Base-by-base conservation (phyloP, 2,888 invertebrate species). In the Altica lythri region DNA sequence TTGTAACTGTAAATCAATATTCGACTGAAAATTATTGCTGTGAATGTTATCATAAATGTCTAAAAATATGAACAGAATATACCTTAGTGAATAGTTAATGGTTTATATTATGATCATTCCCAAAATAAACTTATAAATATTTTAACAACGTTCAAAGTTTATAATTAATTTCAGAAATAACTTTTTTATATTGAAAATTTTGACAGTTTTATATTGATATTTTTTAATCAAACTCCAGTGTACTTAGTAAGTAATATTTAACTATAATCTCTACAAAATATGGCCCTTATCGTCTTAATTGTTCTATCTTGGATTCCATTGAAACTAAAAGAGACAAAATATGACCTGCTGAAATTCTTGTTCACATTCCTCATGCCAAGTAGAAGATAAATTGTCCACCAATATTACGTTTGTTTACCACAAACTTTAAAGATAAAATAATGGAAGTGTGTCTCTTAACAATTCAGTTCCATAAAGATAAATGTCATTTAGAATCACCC, bases 271-370 rank as follows among this genome's bases (percentile, higher is more conserved):
- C 22, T 22, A 22, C n/a, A 22, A 22, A 22, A 8, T 22, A 8
- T 22, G 4, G 22, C 4, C 8, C 22, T 8, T 5, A 22, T 22
- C 8, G 4, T n/a, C 29, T 29, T 29, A 29, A n/a, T 10, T 42
- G 12, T 27, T 27, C 13, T 13, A 13, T 13, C 14, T n/a, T 14
- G 25, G 27, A 42, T 14, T 25, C 27, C 42, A 27, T 42, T 42
- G 19, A 25, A 42, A 27, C 14, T 42, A 27, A 25, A 25, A 42
- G 22, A 13, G 3, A 42, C 8, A 22, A 42, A 25, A 42, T 42
- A 42, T 27, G 42, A 42, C 42, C 42, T 42, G 42, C 14, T 42
- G 27, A 42, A 42, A 42, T 13, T 25, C 42, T 42, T n/a, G 14
- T 14, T 12, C 13, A 13, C 27, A 42, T 42, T 27, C 14, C 5